Evolutionary conservation across 2,797 vertebrate genomes (phyloP), one percentile per base, ranked within the genome.

Genomic region (Schizopygopsis pylzovi): DNA sequence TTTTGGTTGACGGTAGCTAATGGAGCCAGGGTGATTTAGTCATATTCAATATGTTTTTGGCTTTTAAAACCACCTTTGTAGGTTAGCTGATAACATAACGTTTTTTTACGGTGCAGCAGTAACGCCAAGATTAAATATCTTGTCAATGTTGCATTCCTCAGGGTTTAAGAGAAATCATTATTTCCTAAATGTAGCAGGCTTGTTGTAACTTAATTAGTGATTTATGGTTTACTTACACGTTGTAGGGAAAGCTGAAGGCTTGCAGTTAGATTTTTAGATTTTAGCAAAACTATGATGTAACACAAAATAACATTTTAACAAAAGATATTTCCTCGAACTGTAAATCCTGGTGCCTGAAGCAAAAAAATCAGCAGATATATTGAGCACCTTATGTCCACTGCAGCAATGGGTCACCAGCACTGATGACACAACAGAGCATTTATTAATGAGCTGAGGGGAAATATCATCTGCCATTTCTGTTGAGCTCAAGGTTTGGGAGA

Each of bases 401-500:
- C 67, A 71, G 83, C 16, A 61, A 71, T n/a, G 49, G 45, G 43
- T 56, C 33, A 71, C n/a, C 75, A 59, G 75, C n/a, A 16, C 39
- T 43, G 63, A 70, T 68, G 73, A 61, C 65, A 71, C 63, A 85
- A 22, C 52, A 47, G 49, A 22, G 18, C n/a, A 47, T 79, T 22
- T 54, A 63, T 70, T 33, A 79, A 85, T n/a, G 25, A 79, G 77
- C 83, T 71, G 52, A 61, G 56, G 41, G 39, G 76, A 85, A 79
- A 71, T 79, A 85, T 72, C 54, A 61, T 18, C 83, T 61, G 52
- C 52, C 76, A 80, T 28, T 43, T 85, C 81, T 65, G 33, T 49
- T 20, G 41, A 70, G 52, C 81, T 47, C 77, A 25, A 45, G 47
- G n/a, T 77, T 59, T 71, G 59, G 67, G 39, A 71, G 56, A 83